A percentile compares a stretch with the other conserved stretches of the same genome.
Evolutionary conservation across 2,888 invertebrate species (phyloP).

Genomic region (Ophraella communa): DNA sequence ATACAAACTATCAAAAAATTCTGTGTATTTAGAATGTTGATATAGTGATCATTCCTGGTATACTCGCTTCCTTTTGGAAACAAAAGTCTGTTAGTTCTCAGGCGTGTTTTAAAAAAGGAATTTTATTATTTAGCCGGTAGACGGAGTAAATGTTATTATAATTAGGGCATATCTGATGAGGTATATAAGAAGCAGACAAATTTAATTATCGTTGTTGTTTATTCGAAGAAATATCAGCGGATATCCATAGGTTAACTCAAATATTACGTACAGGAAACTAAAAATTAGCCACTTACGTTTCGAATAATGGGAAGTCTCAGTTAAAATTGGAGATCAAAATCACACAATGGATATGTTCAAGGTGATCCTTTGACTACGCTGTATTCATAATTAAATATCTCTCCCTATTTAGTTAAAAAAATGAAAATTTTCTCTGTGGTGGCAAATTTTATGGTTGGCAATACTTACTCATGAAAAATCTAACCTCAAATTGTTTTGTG

Average conservation of each 20-base stretch:
- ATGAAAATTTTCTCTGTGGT: too few species aligned
- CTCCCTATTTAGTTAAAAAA: too few species aligned
- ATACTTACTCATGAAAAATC: too few species aligned
- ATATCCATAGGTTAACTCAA: constrained; percentile 33
- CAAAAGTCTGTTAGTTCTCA: constrained; percentile 47
- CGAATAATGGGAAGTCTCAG: constrained; percentile 8
- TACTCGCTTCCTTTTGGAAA: constrained; percentile 14
- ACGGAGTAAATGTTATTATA: constrained; percentile 52
- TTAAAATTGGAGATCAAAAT: too few species aligned
- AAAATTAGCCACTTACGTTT: constrained; percentile 46
- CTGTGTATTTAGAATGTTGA: neutral
- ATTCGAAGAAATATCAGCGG: constrained; percentile 39
- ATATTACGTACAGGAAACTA: constrained; percentile 42
- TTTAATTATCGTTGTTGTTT: constrained; percentile 36
- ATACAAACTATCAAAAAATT: neutral
- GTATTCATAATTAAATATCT: too few species aligned
- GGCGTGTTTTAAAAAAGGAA: constrained; percentile 45
- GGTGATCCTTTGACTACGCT: too few species aligned
- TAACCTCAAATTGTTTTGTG: too few species aligned
- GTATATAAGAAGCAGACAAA: constrained; percentile 54
- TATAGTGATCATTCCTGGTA: constrained; percentile 17
- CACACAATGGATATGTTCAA: too few species aligned
- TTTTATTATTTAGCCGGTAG: constrained; percentile 55
- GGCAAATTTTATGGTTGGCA: too few species aligned
- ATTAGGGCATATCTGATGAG: constrained; percentile 57